Base-by-base conservation (phyloP, 2,113 vertebrate genomes). In the Propithecus coquereli region DNA sequence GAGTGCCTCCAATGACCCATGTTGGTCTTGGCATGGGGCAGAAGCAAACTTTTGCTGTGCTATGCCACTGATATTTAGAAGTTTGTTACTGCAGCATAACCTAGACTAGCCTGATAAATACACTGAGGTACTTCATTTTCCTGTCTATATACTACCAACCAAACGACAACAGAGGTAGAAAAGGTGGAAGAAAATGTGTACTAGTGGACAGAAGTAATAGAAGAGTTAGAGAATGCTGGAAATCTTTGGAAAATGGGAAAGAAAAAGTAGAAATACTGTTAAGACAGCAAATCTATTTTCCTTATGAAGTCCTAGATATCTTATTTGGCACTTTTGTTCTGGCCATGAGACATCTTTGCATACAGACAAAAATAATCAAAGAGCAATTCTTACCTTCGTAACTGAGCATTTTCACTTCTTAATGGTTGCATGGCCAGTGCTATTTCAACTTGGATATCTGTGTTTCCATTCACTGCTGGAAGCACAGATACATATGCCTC, bases 371-470 rank as follows among this genome's bases (percentile, higher is more conserved):
- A 91, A 95, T 13, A 94, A 34, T 84, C 77, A 68, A 73, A 86
- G 27, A 63, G 32, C 11, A 79, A 54, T 70, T 93, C 96, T 96
- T 93, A 99, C 99, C 99, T 99, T 96, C 98, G 98, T 68, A 99
- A 98, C 86, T 98, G 99, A 20, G 97, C 95, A 13, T 99, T 99
- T 98, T 99, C 99, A 96, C 97, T 99, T 93, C 98, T 98, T 59
- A 99, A 98, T 0, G 99, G 98, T 43, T 99, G 98, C 13, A 99
- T 43, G 13, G 98, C 99, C 43, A 99, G 71, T 2, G 99, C 98
- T 61, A 99, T 98, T 96, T 99, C 99, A 87, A 99, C 97, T 50
- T 99, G 98, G 68, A 97, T n/a, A 87, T 98, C 97, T 0, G 70
- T 97, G 47, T 93, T 97, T 37, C 95, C 98, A 84, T 94, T 97